phyloP scores from a whole-genome alignment of 64 coral and sea anemone genomes.

The Stylophora pistillata region DNA sequence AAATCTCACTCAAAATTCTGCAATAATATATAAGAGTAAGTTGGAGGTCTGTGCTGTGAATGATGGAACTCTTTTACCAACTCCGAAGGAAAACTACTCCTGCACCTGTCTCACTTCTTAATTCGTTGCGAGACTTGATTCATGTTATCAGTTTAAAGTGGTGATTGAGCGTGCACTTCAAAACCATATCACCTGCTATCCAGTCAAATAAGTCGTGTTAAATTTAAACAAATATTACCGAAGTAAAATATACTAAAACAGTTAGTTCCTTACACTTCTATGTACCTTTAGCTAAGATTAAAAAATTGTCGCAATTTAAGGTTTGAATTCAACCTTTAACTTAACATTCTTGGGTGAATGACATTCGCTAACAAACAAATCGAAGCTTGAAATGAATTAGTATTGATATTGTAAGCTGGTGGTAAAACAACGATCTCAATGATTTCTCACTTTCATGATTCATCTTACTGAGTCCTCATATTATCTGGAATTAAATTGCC shows the following conservation, averaged over 20 bases:
- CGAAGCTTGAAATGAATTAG: neutral
- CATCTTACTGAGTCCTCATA: neutral
- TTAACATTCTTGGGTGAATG: neutral
- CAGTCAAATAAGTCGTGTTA: neutral
- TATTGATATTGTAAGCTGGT: neutral
- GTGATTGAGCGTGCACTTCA: neutral
- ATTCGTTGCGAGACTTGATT: too few species aligned
- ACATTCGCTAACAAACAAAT: neutral
- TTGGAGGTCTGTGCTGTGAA: neutral
- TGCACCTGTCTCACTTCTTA: too few species aligned
- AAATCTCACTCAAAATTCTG: neutral
- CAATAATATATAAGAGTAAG: neutral
- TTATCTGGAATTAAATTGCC: neutral
- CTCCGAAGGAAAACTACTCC: too few species aligned
- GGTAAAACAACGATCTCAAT: neutral
- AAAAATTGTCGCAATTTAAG: too few species aligned
- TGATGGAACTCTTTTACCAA: neutral
- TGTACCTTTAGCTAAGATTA: too few species aligned
- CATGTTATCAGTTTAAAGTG: neutral
- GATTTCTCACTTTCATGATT: neutral
- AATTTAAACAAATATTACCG: neutral
- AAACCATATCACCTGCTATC: neutral
- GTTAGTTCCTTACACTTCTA: too few species aligned
- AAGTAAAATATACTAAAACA: neutral
- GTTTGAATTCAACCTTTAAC: too few species aligned